phyloP scores from a whole-genome alignment of 2,113 vertebrate species.

The Ptyas mucosa region DNA sequence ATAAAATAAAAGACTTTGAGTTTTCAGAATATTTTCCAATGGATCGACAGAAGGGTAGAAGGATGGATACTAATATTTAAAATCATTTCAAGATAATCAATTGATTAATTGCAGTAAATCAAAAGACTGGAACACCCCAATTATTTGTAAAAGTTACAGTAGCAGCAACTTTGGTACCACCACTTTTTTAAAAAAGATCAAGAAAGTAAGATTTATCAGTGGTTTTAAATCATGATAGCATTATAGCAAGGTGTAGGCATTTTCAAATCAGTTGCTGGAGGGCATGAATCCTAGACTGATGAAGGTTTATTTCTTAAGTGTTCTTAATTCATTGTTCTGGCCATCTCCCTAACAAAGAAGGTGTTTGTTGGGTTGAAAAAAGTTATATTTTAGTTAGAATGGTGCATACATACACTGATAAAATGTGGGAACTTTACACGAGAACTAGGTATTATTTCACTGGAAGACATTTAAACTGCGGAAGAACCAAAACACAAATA shows the following conservation, averaged over 20 bases:
- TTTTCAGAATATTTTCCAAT: not conserved
- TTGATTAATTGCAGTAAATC: not conserved
- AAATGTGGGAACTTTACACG: not conserved
- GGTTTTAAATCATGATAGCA: not conserved
- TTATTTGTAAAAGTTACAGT: not conserved
- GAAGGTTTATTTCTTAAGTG: not conserved
- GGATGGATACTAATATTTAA: not conserved
- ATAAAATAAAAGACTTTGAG: not conserved
- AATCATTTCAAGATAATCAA: too few relatives aligned
- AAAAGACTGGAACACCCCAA: not conserved
- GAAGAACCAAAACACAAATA: not conserved
- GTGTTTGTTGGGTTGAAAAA: not conserved
- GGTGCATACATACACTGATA: not conserved
- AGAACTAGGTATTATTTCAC: not conserved
- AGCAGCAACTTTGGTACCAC: not conserved
- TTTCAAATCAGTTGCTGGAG: not conserved
- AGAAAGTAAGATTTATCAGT: not conserved
- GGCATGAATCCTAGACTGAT: not conserved
- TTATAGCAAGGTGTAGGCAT: not conserved
- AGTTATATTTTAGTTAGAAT: not conserved
- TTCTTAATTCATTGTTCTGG: not conserved
- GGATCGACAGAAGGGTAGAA: not conserved
- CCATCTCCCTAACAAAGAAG: not conserved
- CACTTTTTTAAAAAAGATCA: not conserved
- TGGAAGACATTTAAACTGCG: not conserved